Evolutionary conservation across 2,113 vertebrate genomes (phyloP), one percentile per base, ranked within the genome.

Genomic region (Dryoscopus gambensis): DNA sequence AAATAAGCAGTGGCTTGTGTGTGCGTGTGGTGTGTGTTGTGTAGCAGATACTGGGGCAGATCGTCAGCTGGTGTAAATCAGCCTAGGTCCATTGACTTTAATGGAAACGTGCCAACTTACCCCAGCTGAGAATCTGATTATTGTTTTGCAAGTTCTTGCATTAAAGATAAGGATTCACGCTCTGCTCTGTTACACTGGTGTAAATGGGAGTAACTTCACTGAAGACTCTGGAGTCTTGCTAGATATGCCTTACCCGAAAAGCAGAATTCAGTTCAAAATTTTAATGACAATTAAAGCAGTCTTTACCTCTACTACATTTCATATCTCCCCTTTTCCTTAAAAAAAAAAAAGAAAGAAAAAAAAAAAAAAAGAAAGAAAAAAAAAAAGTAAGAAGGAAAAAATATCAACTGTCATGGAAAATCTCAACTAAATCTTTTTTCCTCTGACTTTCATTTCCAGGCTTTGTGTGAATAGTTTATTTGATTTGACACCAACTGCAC

Each of bases 401-500:
- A 63, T 89, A 94, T 49, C 28, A 19, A 81, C 82, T 94, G 56
- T 86, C 90, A 80, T 84, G 84, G 95, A 97, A 96, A 97, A 96
- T 90, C 79, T 86, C 67, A 74, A 67, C 57, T 80, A 86, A 93
- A 77, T 93, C 53, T 91, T 92, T 93, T 69, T 96, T 65, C 37
- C 65, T 90, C 80, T 83, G 42, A 40, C 47, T 96, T 79, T 94
- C 75, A 96, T 97, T 97, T 95, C 88, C 95, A 95, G 91, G 83
- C 86, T 98, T 98, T 97, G 94, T 97, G 96, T 92, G 90, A 92
- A 96, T 91, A 95, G 83, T 98, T 98, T 96, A 97, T 97, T 96
- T 97, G 97, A 97, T 98, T 96, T 98, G 98, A 98, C 97, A 98
- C 93, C 89, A 82, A 83, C 90, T 91, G 83, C 95, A 97, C 95